Percentiles rank a stretch among this genome's conserved stretches.
phyloP scores from a whole-genome alignment of 92 coral and sea anemone species.

The Zoanthus sociatus region DNA sequence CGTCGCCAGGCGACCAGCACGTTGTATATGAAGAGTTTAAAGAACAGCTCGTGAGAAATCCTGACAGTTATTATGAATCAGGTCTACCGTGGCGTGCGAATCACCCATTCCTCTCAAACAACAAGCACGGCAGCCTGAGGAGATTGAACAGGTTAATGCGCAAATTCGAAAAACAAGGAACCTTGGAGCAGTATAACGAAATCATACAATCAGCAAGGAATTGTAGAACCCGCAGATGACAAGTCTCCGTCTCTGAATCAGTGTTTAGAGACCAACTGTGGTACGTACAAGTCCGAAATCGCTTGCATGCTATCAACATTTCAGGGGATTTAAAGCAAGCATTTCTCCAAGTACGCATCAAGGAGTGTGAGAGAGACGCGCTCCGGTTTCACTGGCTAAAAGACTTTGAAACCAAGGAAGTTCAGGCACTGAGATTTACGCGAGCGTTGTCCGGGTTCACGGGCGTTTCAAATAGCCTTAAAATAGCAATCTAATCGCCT shows the following conservation, averaged over 20 bases:
- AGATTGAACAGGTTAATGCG: conserved; percentile 22
- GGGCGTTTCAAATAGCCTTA: too few species aligned
- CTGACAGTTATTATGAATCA: conserved; percentile 9
- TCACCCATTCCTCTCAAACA: conserved; percentile 31
- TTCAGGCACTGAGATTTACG: too few species aligned
- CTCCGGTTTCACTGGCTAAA: conserved; percentile 46
- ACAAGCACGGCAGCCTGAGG: conserved; percentile 32
- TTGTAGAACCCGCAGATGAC: conserved; percentile 28
- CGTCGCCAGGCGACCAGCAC: conserved; percentile 1
- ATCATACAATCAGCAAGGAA: conserved; percentile 39
- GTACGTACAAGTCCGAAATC: conserved; percentile 45
- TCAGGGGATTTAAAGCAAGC: conserved; percentile 34
- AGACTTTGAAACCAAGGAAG: conserved; percentile 22
- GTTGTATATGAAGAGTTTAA: conserved; percentile 17
- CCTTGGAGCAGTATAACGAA: conserved; percentile 15
- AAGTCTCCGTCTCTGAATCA: conserved; percentile 46
- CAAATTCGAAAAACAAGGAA: conserved; percentile 33
- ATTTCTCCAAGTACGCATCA: conserved; percentile 35
- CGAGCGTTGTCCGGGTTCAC: too few species aligned
- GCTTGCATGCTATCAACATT: conserved; percentile 32
- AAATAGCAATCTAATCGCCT: too few species aligned
- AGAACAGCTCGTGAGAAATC: conserved; percentile 4
- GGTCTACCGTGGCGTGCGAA: conserved; percentile 32
- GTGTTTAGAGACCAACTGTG: conserved; percentile 45
- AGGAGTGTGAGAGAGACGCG: conserved; percentile 48